Conservation (phyloP, 2,113 vertebrate genomes). For the Neotoma lepida region DNA sequence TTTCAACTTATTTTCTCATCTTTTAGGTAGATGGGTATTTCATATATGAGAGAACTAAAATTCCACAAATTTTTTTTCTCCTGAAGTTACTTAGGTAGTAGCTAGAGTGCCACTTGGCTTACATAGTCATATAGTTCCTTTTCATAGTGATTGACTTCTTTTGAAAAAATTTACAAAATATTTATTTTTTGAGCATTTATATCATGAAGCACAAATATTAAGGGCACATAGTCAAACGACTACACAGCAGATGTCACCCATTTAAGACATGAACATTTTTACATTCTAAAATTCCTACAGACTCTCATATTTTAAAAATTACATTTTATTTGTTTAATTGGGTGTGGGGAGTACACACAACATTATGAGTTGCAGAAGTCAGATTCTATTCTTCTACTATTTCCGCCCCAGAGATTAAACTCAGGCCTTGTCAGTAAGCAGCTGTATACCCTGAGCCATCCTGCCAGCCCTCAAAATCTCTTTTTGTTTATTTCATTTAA, state of each 20-base stretch:
- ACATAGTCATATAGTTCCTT: not conserved
- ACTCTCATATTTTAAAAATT: not conserved
- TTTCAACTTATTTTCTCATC: conserved; percentile 53
- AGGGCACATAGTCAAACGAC: not conserved
- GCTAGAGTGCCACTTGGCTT: not conserved
- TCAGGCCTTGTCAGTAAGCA: not conserved
- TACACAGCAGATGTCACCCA: not conserved
- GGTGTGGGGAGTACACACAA: not conserved
- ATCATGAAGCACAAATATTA: not conserved
- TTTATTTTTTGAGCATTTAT: not conserved
- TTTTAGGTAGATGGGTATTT: conserved; percentile 44
- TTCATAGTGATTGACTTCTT: not conserved
- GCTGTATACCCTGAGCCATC: not conserved
- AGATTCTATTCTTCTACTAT: not conserved
- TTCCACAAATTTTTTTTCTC: conserved; percentile 36
- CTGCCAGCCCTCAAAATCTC: not conserved
- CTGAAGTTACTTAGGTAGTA: not conserved
- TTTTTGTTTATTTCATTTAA: not conserved
- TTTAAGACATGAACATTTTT: not conserved
- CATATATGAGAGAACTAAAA: conserved; percentile 51
- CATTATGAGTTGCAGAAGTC: not conserved
- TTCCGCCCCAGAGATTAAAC: not conserved
- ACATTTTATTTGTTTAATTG: not conserved
- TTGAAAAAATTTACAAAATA: not conserved
- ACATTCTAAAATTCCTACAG: not conserved